Conservation (phyloP, 2,797 vertebrate species). For the Argentina silus region DNA sequence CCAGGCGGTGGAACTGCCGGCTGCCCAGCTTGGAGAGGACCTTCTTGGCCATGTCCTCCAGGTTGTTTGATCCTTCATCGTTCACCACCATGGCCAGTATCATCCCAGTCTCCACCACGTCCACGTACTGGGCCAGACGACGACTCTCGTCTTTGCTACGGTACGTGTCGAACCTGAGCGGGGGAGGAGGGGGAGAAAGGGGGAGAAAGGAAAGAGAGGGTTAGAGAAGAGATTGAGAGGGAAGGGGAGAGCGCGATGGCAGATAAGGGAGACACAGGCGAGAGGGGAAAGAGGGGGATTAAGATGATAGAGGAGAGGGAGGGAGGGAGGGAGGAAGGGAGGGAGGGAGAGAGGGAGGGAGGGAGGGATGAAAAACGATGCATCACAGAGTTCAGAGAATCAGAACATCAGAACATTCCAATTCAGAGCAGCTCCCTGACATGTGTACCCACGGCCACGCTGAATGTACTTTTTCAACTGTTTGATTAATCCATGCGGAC, state of each 20-base stretch:
- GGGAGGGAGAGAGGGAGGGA: too few species aligned
- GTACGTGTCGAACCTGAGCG: slow-evolving; percentile 92
- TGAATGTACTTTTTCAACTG: too few species aligned
- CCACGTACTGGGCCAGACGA: slow-evolving; percentile 87
- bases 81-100: slow-evolving; percentile 91
- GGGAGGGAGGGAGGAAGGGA: too few species aligned
- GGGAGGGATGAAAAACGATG: too few species aligned
- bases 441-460: background rate
- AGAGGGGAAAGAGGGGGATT: background rate
- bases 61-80: slow-evolving; percentile 92
- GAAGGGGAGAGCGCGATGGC: background rate
- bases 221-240: background rate
- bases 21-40: slow-evolving; percentile 88
- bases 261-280: background rate
- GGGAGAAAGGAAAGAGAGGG: background rate
- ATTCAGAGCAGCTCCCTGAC: background rate
- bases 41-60: slow-evolving; percentile 90
- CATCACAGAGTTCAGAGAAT: too few species aligned
- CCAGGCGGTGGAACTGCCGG: slow-evolving; percentile 86
- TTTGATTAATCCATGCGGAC: too few species aligned
- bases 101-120: slow-evolving; percentile 76
- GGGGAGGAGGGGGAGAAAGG: background rate
- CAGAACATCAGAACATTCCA: background rate
- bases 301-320: too few species aligned
- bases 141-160: slow-evolving; percentile 88